These are phyloP conservation scores for Mimumesa dahlbomi DNA, from an alignment of 2,888 invertebrate species.

Conservation along the genomic window DNA sequence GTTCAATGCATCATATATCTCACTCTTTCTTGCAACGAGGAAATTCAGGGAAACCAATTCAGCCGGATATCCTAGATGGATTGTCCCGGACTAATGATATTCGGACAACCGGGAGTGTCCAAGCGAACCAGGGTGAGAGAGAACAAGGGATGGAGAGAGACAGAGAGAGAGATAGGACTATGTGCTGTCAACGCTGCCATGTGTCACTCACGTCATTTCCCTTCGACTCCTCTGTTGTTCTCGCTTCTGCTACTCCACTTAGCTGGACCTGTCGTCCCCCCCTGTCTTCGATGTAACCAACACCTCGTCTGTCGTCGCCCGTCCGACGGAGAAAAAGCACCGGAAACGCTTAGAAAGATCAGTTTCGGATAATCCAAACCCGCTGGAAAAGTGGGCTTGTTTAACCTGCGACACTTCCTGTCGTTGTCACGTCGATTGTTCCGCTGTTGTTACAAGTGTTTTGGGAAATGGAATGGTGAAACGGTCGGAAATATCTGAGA, in stretches of 20 bases:
- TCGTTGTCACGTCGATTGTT: not conserved
- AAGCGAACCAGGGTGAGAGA: slow-evolving; percentile 1
- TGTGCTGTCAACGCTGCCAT: slow-evolving; percentile 68
- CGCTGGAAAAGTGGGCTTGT: not conserved
- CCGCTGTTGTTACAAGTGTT: not conserved
- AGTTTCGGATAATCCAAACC: slow-evolving; percentile 1
- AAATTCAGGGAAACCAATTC: slow-evolving; percentile 49
- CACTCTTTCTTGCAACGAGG: slow-evolving; percentile 14
- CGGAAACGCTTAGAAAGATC: slow-evolving; percentile 52
- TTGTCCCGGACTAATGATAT: slow-evolving; percentile 69
- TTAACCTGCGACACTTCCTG: not conserved
- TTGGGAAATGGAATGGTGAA: too few species aligned
- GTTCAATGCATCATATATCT: not conserved
- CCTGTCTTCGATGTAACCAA: slow-evolving; percentile 54
- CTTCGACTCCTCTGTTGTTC: slow-evolving; percentile 64
- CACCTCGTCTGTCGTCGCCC: slow-evolving; percentile 50
- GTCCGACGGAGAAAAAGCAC: slow-evolving; percentile 36
- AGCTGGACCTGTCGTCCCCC: slow-evolving; percentile 60
- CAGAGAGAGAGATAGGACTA: slow-evolving; percentile 46
- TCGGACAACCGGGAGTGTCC: slow-evolving; percentile 40
- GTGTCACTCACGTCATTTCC: slow-evolving; percentile 68
- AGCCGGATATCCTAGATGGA: slow-evolving; percentile 61
- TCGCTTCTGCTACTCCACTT: slow-evolving; percentile 67
- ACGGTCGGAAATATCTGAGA: too few species aligned
- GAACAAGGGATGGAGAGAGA: slow-evolving; percentile 20